phyloP scores from a whole-genome alignment of 2,888 invertebrate genomes.

The Athrips mouffetella region DNA sequence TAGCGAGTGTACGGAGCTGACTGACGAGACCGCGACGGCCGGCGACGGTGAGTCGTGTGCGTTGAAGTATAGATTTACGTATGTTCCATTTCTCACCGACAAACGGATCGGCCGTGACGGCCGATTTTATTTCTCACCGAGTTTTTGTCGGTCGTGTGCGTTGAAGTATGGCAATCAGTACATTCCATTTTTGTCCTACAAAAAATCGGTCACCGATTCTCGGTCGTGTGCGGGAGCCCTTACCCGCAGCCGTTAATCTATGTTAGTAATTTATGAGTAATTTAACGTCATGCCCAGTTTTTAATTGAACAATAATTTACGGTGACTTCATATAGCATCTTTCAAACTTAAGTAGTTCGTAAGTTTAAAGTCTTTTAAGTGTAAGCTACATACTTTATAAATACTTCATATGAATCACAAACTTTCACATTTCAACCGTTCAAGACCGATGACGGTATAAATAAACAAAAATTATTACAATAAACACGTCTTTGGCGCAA shows the following conservation, averaged over 20 bases:
- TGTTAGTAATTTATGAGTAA: conserved; percentile 10
- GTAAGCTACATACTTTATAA: background rate
- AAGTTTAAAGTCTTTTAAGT: background rate
- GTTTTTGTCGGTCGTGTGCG: too few species aligned
- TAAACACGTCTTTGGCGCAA: conserved; percentile 8
- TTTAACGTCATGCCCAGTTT: conserved; percentile 11
- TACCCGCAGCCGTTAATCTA: conserved; percentile 11
- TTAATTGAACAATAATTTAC: conserved; percentile 10
- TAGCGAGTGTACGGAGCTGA: too few species aligned
- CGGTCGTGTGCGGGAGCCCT: too few species aligned
- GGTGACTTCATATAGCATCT: background rate
- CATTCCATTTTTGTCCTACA: too few species aligned
- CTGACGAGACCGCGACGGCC: too few species aligned
- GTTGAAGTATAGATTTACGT: too few species aligned
- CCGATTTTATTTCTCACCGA: too few species aligned
- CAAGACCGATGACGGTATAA: background rate
- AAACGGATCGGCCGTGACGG: too few species aligned
- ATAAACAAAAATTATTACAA: conserved; percentile 1
- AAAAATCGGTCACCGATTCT: too few species aligned
- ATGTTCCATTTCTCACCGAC: too few species aligned
- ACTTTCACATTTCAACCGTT: background rate
- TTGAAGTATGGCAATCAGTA: too few species aligned
- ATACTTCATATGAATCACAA: background rate
- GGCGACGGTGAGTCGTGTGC: too few species aligned
- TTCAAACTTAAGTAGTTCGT: background rate